Evolutionary conservation across 1,140 invertebrate species (phyloP).

Genomic region (Littorina saxatilis): DNA sequence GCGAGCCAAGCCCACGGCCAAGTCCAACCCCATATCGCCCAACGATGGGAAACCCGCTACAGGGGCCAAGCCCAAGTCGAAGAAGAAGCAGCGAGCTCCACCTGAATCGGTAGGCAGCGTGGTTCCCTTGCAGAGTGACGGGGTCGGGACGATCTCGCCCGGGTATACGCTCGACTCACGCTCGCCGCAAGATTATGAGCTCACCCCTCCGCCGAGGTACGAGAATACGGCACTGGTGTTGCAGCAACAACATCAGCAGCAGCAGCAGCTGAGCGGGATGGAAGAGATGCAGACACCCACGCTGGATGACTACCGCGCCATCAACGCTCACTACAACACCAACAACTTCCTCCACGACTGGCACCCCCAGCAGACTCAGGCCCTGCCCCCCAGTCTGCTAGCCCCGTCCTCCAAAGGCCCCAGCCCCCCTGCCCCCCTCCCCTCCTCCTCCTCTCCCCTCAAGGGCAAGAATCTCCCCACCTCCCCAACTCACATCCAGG

Average conservation of each 20-base stretch:
- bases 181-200: slow-evolving; percentile 65
- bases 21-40: slow-evolving; percentile 39
- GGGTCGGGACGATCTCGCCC: slow-evolving; percentile 77
- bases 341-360: slow-evolving; percentile 26
- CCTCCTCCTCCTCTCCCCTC: slow-evolving; percentile 56
- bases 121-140: slow-evolving; percentile 80
- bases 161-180: slow-evolving; percentile 62
- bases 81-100: slow-evolving; percentile 57
- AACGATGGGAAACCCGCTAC: slow-evolving; percentile 39
- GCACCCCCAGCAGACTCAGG: slow-evolving; percentile 42
- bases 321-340: slow-evolving; percentile 42
- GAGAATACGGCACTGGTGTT: slow-evolving; percentile 53
- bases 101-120: slow-evolving; percentile 35
- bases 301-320: slow-evolving; percentile 41
- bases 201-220: slow-evolving; percentile 61
- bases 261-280: slow-evolving; percentile 61
- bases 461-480: slow-evolving; percentile 82
- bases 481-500: slow-evolving; percentile 95
- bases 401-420: slow-evolving; percentile 36
- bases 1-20: slow-evolving; percentile 46
- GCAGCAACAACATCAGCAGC: slow-evolving; percentile 76
- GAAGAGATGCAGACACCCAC: slow-evolving; percentile 14
- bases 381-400: slow-evolving; percentile 41
- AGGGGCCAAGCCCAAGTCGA: slow-evolving; percentile 45
- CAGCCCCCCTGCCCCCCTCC: slow-evolving; percentile 53